Evolutionary conservation across 2,113 vertebrate species (phyloP).

Genomic region (Leptodactylus fuscus): DNA sequence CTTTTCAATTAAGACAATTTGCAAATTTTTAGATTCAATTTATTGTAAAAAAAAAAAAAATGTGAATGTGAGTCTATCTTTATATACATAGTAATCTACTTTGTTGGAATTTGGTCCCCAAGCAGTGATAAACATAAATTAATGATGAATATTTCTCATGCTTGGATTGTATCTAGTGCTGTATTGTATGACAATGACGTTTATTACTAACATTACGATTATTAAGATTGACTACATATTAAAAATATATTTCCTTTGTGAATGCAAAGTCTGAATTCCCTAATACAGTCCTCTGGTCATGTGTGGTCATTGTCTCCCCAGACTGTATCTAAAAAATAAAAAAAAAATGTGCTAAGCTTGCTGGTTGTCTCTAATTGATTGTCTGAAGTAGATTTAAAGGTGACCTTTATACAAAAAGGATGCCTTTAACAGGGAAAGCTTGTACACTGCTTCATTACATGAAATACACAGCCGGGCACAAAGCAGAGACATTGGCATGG

Average conservation of each 20-base stretch:
- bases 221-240: too few relatives aligned
- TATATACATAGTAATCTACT: not conserved
- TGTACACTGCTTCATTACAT: not conserved
- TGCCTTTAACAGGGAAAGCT: not conserved
- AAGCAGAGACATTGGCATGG: constrained; percentile 13
- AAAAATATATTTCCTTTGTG: too few relatives aligned
- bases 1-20: not conserved
- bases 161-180: not conserved
- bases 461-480: not conserved
- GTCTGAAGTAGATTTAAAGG: not conserved
- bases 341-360: not conserved
- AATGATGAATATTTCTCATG: not conserved
- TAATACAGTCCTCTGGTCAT: too few relatives aligned
- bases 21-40: too few relatives aligned
- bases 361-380: not conserved
- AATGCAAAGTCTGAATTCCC: too few relatives aligned
- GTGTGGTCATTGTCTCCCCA: too few relatives aligned
- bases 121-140: not conserved
- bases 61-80: not conserved
- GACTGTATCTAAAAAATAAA: too few relatives aligned
- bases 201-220: too few relatives aligned
- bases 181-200: too few relatives aligned
- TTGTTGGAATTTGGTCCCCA: not conserved
- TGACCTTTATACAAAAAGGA: constrained; percentile 4
- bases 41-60: too few relatives aligned